These are phyloP conservation scores for Callocephalon fimbriatum DNA, from an alignment of 2,113 vertebrate species.

Conservation along the genomic window DNA sequence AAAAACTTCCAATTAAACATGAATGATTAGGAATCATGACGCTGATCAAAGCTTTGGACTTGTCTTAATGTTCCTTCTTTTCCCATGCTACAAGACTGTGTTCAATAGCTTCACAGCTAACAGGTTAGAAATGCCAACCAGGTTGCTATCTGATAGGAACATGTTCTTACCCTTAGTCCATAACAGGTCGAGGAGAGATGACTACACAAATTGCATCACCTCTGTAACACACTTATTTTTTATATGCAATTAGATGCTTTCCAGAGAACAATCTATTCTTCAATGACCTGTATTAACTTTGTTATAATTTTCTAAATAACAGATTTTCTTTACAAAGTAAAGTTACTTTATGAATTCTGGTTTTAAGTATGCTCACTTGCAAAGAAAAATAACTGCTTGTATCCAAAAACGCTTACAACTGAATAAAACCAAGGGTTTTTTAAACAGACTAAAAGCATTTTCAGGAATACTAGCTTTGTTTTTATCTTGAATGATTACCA, in stretches of 20 bases:
- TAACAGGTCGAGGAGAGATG: neutral
- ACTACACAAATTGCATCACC: neutral
- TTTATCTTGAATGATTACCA: neutral
- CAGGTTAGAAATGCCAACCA: neutral
- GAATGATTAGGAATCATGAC: neutral
- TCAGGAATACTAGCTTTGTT: neutral
- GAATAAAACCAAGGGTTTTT: neutral
- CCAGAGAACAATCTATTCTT: conserved; percentile 8
- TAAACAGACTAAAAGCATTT: neutral
- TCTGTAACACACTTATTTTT: neutral
- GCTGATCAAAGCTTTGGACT: neutral
- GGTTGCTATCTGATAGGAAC: neutral
- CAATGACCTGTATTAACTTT: conserved; percentile 16
- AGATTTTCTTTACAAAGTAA: conserved; percentile 3
- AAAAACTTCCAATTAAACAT: neutral
- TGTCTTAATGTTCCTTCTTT: neutral
- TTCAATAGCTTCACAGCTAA: neutral
- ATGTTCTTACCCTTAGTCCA: neutral
- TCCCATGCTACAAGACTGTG: neutral
- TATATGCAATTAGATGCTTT: neutral
- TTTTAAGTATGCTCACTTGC: neutral
- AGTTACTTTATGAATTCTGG: conserved; percentile 9
- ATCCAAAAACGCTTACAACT: neutral
- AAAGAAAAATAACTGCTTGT: conserved; percentile 9
- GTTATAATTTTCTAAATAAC: conserved; percentile 9